Evolutionary conservation across 2,797 vertebrate genomes (phyloP).

Genomic region (Urocyon cinereoargenteus): DNA sequence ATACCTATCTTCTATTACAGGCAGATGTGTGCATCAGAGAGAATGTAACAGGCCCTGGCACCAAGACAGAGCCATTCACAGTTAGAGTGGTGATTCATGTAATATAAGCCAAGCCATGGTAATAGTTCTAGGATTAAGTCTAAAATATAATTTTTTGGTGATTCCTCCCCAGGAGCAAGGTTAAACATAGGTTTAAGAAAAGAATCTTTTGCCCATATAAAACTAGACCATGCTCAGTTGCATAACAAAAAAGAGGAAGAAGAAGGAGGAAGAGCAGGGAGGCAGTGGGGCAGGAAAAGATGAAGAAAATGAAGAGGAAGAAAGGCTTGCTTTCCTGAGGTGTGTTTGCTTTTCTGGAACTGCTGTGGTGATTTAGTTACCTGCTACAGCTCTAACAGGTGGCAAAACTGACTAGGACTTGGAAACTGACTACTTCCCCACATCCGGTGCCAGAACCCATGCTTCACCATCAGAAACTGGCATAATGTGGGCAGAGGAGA

Average conservation of each 20-base stretch:
- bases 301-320: not conserved
- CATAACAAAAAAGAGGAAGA: not conserved
- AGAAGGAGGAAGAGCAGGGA: not conserved
- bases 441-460: too few species aligned
- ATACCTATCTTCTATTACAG: not conserved
- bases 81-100: not conserved
- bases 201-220: not conserved
- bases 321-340: not conserved
- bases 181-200: not conserved
- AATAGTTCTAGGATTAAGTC: not conserved
- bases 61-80: not conserved
- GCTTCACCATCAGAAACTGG: not conserved
- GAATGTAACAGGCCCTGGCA: not conserved
- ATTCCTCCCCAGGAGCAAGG: not conserved
- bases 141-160: not conserved
- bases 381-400: not conserved
- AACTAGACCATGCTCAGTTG: not conserved
- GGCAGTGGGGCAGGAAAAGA: not conserved
- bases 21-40: not conserved
- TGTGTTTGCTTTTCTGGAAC: not conserved
- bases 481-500: not conserved
- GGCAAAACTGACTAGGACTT: not conserved
- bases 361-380: not conserved
- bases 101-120: not conserved
- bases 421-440: not conserved